Evolutionary conservation across 1,140 invertebrate genomes (phyloP), one percentile per base, ranked within the genome.

Genomic region (Eurosta solidaginis): DNA sequence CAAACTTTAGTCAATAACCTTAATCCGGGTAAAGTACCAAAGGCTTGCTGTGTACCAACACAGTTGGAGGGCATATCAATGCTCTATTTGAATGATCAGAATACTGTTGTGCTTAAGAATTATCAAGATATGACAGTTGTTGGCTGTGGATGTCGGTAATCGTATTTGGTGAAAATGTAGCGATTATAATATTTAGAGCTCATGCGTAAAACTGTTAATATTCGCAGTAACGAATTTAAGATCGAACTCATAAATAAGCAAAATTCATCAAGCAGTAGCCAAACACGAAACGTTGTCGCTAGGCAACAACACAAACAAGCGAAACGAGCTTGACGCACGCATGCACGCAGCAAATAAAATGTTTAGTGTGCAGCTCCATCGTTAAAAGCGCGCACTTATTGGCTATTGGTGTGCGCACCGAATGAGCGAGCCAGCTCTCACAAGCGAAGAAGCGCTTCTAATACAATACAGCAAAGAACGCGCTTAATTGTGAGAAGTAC

Each of bases 101-200:
- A 96, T 88, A 97, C 96, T 88, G 95, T 98, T 82, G 96, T 97
- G 82, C 91, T 98, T 78, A 98, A 98, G 90, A 98, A 97, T 89
- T 98, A 98, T 89, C 94, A 97, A 88, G 96, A 98, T 88, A 98
- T 98, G 97, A 93, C 95, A 80, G 96, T 98, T 74, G 91, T 95
- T 79, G 95, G 95, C 40, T 98, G 97, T 89, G 96, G 97, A n/a
- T 98, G 96, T 89, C 94, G 94, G 89, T 97, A 92, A 92, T 44
- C 40, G n/a, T n/a, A 40, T 17, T 29, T 2, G 59, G 25, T 52
- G 29, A 20, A 10, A 47, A 47, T 20, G 27, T 12, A 45, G 22
- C 42, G 40, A 14, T 33, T 44, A 17, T 22, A 73, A 45, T 74
- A 42, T 33, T 47, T 22, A 14, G 17, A 29, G 22, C 40, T 9